Percentiles rank a stretch among this genome's conserved stretches.
Conservation (phyloP, 2,888 invertebrate genomes). For the Malthinus flaveolus region DNA sequence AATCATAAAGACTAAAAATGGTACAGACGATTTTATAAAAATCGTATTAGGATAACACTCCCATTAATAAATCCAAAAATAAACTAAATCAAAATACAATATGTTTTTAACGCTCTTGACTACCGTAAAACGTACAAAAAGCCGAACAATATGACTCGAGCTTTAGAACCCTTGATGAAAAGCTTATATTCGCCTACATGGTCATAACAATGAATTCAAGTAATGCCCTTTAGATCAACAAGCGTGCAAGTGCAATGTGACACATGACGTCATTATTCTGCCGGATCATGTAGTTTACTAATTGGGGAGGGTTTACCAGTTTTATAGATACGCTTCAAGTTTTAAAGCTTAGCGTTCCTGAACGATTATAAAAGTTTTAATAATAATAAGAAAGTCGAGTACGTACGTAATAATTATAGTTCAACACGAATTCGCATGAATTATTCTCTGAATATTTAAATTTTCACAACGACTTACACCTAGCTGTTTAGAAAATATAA, state of each 20-base stretch:
- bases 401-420: too few relatives aligned
- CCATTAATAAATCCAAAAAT: too few relatives aligned
- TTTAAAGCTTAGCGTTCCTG: constrained; percentile 7
- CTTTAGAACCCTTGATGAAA: constrained; percentile 9
- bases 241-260: constrained; percentile 54
- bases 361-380: neutral
- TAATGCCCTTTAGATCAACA: constrained; percentile 44
- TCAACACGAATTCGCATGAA: too few relatives aligned
- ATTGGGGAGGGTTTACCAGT: constrained; percentile 47
- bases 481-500: too few relatives aligned
- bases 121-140: constrained; percentile 17
- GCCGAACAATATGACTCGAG: constrained; percentile 7
- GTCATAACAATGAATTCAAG: constrained; percentile 24
- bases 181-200: constrained; percentile 18
- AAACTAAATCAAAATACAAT: too few relatives aligned
- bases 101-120: constrained; percentile 23
- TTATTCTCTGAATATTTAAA: too few relatives aligned
- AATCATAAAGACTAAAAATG: too few relatives aligned
- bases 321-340: constrained; percentile 5
- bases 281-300: constrained; percentile 51
- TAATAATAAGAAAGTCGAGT: neutral
- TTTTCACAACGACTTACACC: too few relatives aligned
- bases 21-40: too few relatives aligned
- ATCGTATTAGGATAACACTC: too few relatives aligned
- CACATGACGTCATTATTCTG: constrained; percentile 54